Base-by-base conservation (phyloP, 1,140 invertebrate genomes). In the Bombus pyrosoma region DNA sequence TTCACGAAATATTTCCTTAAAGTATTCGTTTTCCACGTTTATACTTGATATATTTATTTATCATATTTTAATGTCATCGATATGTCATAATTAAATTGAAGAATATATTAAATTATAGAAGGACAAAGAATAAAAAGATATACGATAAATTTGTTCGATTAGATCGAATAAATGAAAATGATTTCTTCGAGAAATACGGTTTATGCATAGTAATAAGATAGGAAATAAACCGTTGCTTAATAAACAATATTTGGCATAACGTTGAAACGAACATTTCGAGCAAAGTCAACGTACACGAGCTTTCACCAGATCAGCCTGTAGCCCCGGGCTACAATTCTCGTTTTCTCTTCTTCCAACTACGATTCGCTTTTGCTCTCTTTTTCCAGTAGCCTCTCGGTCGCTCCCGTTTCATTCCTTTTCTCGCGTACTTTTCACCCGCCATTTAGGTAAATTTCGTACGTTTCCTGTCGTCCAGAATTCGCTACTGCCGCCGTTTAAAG, bases 241-340 rank as follows among this genome's bases (percentile, higher is more conserved):
- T 62, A 64, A 82, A 87, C 73, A 68, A 74, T 87, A 89, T 78
- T 68, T 81, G 62, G 81, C 72, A 47, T 86, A n/a, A 74, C 15
- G 81, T 59, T 62, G 57, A 34, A 85, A 82, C 32, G 59, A 85
- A 81, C 59, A 66, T 83, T 89, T 87, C 77, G 74, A 82, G 62
- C 62, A 83, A 85, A 89, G 59, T 77, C 59, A 78, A 85, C 53
- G 78, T 68, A 73, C 41, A 89, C 69, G 72, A 77, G 88, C 89
- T 90, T 90, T 90, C 88, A 90, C 86, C 86, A 81, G 86, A 82
- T 75, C 74, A 71, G 43, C 34, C 79, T 39, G 68, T 75, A 74
- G 83, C 87, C 78, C 41, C 71, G 5, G 77, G 86, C 86, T 81
- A 86, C 47, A 39, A 88, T 88, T 77, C 66, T 39, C 69, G 47